Evolutionary conservation across 2,113 vertebrate species (phyloP).

Genomic region (Pogona vitticeps): DNA sequence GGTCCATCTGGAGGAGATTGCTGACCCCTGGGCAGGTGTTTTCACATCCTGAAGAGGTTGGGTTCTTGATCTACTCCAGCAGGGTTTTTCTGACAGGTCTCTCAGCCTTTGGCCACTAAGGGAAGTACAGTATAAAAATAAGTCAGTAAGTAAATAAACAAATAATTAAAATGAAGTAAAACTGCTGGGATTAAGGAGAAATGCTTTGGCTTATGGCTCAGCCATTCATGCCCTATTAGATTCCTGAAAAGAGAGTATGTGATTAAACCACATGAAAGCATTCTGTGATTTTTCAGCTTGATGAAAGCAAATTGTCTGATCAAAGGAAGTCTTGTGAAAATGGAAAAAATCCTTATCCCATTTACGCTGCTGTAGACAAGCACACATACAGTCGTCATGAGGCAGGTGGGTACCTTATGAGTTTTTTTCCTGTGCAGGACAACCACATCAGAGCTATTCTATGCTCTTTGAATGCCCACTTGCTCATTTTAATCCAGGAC

Average conservation of each 20-base stretch:
- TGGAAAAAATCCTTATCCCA: constrained; percentile 28
- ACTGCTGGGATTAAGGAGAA: too few relatives aligned
- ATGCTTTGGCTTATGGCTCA: too few relatives aligned
- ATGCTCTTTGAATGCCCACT: too few relatives aligned
- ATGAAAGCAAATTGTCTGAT: constrained; percentile 5
- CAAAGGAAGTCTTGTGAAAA: neutral
- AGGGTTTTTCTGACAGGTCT: too few relatives aligned
- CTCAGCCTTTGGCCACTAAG: too few relatives aligned
- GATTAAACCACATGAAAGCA: neutral
- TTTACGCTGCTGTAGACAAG: constrained; percentile 24
- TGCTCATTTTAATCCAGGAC: neutral
- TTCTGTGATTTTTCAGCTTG: constrained; percentile 6
- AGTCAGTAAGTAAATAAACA: too few relatives aligned
- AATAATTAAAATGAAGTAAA: neutral
- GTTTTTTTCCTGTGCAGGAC: neutral
- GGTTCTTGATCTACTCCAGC: too few relatives aligned
- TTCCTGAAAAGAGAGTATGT: neutral
- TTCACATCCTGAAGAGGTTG: too few relatives aligned
- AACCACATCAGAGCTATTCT: neutral
- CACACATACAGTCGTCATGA: neutral
- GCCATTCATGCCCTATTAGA: neutral
- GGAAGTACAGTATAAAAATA: too few relatives aligned
- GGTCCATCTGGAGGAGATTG: too few relatives aligned
- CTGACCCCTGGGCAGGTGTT: too few relatives aligned
- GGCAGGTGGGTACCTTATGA: constrained; percentile 1